Percentiles rank a stretch among this genome's conserved stretches.
These are phyloP conservation scores for Crotophaga sulcirostris DNA, from an alignment of 2,113 vertebrate species.

Conservation along the genomic window DNA sequence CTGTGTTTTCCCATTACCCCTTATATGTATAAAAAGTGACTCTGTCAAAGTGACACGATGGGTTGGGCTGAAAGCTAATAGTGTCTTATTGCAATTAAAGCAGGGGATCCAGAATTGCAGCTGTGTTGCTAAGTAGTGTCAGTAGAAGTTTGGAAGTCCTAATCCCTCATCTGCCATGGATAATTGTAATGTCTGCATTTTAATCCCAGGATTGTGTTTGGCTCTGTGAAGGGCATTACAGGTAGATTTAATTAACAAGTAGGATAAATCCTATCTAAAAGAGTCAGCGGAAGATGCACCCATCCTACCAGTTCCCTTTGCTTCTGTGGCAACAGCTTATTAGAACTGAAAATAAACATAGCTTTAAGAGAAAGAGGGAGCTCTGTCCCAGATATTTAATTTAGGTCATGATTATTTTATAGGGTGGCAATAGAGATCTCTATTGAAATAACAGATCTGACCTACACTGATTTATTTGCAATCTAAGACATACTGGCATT, in stretches of 20 bases:
- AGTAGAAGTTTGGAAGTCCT: slow-evolving; percentile 51
- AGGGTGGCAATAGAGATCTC: neutral
- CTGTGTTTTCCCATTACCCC: neutral
- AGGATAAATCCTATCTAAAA: slow-evolving; percentile 41
- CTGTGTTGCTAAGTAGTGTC: slow-evolving; percentile 46
- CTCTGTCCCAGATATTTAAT: slow-evolving; percentile 18
- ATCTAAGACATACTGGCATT: neutral
- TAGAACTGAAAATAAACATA: slow-evolving; percentile 21
- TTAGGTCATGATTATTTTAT: slow-evolving; percentile 14
- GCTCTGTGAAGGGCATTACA: slow-evolving; percentile 31
- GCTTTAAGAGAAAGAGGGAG: slow-evolving; percentile 11
- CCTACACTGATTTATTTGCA: neutral
- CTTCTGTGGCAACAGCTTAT: slow-evolving; percentile 21
- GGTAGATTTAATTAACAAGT: slow-evolving; percentile 53
- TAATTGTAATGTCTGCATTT: slow-evolving; percentile 66
- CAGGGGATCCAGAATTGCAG: slow-evolving; percentile 18
- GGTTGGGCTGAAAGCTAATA: neutral
- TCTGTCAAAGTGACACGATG: neutral
- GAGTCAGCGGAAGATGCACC: slow-evolving; percentile 5
- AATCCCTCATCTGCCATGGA: slow-evolving; percentile 51
- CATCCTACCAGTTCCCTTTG: neutral
- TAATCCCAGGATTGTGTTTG: slow-evolving; percentile 65
- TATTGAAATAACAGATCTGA: neutral
- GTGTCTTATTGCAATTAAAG: slow-evolving; percentile 14
- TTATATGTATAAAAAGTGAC: neutral